Base-by-base conservation (phyloP, 2,888 invertebrate species). In the Cataglyphis altisquamis region DNA sequence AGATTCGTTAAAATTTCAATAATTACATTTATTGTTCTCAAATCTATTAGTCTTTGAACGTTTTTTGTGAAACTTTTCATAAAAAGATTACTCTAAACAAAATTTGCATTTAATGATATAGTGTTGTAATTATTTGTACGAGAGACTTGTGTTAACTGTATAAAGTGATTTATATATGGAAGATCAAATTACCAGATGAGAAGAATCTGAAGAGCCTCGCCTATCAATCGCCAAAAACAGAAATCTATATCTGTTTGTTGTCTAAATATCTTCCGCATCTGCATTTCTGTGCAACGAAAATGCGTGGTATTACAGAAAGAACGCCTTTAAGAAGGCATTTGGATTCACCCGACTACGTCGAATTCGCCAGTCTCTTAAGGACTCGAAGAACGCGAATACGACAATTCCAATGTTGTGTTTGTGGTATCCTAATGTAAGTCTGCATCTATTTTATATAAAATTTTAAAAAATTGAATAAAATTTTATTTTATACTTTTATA, bases 381-480 rank as follows among this genome's bases (percentile, higher is more conserved):
- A 94, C 94, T 18, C 95, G 95, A 66, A 94, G 95, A 64, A 93
- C 93, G 12, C 95, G 94, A 90, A 93, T 96, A 87, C 95, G 95
- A 70, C 96, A 96, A 91, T 96, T 97, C 91, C 97, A 97, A 91
- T 97, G 97, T 92, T 97, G 97, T 88, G 95, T 97, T 64, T 97
- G 97, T 91, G 95, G 96, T 5, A 95, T 96, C 12, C 94, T 97
- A 82, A 94, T 97, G 98, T 98, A 95, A 97, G 97, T 96, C 39
- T 6, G 6, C 6, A 15, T 32, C 8, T 9, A 21, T 25, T 12
- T 41, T 2, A 2, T 8, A 3, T 8, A 2, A 55, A 12, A 1
- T 55, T 66, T 12, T 2, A 10, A 36, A 36, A 36, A 29, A 48
- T 8, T 48, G 2, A 48, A n/a, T 48, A 48, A 18, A 48, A 1